phyloP scores from a whole-genome alignment of 2,113 vertebrate genomes.

The Barbus barbus region DNA sequence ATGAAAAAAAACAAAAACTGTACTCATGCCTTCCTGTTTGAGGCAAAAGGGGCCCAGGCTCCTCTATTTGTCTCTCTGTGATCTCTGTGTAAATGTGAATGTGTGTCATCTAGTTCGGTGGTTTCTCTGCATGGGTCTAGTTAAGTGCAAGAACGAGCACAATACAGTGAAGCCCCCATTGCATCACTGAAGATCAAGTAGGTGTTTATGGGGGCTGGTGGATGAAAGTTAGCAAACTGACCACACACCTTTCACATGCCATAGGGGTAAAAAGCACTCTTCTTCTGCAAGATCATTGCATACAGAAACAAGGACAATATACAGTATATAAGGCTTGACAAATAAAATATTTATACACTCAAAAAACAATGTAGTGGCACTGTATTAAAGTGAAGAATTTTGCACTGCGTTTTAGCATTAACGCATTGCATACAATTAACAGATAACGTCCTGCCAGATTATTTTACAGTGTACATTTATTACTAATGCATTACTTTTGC shows the following conservation, averaged over 20 bases:
- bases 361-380: too few relatives aligned
- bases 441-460: too few relatives aligned
- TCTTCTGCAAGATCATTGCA: background rate
- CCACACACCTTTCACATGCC: background rate
- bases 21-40: slow-evolving; percentile 49
- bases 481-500: too few relatives aligned
- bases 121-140: slow-evolving; percentile 51
- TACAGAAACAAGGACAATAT: background rate
- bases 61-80: slow-evolving; percentile 41
- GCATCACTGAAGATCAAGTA: slow-evolving; percentile 1
- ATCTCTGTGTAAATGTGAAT: slow-evolving; percentile 43
- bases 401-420: too few relatives aligned
- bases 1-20: background rate
- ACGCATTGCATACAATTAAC: too few relatives aligned
- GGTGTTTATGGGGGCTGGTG: background rate
- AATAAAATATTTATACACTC: background rate
- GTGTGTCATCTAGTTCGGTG: slow-evolving; percentile 50
- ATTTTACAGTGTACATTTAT: too few relatives aligned
- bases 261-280: background rate
- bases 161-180: background rate
- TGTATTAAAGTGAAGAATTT: too few relatives aligned
- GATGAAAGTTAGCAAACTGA: slow-evolving; percentile 18
- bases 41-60: background rate
- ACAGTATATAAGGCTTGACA: background rate
- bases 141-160: background rate